Percentiles rank a stretch among this genome's conserved stretches.
phyloP scores from a whole-genome alignment of 2,888 invertebrate genomes.

The Amorpha juglandis region DNA sequence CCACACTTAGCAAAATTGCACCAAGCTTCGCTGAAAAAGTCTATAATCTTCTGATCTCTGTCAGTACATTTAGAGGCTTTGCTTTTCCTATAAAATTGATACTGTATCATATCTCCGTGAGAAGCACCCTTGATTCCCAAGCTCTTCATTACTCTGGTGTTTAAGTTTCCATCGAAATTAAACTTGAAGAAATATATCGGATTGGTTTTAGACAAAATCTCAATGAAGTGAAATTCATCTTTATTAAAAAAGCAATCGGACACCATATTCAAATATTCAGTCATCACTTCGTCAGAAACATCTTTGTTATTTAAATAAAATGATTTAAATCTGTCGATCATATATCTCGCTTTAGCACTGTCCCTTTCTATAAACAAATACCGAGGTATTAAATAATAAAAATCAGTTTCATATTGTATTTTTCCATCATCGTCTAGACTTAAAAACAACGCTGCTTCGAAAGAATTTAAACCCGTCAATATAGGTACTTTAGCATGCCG shows the following conservation, averaged over 20 bases:
- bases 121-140: conserved; percentile 63
- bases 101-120: conserved; percentile 71
- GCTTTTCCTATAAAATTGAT: conserved; percentile 64
- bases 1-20: conserved; percentile 69
- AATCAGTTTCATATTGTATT: conserved; percentile 55
- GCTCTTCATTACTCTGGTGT: conserved; percentile 60
- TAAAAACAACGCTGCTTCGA: conserved; percentile 66
- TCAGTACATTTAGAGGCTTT: conserved; percentile 53
- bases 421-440: conserved; percentile 51
- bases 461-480: conserved; percentile 53
- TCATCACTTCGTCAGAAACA: conserved; percentile 42
- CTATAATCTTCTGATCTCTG: conserved; percentile 54
- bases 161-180: conserved; percentile 62
- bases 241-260: conserved; percentile 62
- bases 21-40: conserved; percentile 62
- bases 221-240: conserved; percentile 55
- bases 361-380: conserved; percentile 47
- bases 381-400: conserved; percentile 59
- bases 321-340: conserved; percentile 47
- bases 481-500: conserved; percentile 59
- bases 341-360: conserved; percentile 39
- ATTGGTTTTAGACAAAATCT: conserved; percentile 49
- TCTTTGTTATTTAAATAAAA: conserved; percentile 60
- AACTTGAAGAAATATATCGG: conserved; percentile 61
- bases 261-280: conserved; percentile 56